phyloP scores from a whole-genome alignment of 2,797 vertebrate species.

The Margarornis squamiger region DNA sequence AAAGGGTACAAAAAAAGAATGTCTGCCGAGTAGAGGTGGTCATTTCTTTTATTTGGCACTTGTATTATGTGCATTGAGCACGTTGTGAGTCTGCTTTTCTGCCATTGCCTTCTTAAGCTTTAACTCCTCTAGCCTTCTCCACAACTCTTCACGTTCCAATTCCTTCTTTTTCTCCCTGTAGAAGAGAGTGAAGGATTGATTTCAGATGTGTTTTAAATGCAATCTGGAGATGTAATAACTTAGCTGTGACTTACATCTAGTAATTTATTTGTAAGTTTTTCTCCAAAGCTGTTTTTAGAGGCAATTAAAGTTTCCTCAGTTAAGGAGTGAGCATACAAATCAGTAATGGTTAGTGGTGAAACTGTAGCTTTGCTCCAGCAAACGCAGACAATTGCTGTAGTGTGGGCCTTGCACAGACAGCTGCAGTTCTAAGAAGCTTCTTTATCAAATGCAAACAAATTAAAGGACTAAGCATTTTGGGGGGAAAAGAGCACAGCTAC shows the following conservation, averaged over 20 bases:
- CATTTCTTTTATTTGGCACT: slow-evolving; percentile 80
- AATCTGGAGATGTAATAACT: not conserved
- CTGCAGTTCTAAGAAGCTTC: not conserved
- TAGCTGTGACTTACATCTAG: not conserved
- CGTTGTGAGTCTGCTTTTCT: slow-evolving; percentile 80
- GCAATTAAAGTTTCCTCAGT: not conserved
- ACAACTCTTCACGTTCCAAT: slow-evolving; percentile 94
- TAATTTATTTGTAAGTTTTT: not conserved
- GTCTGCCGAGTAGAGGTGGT: slow-evolving; percentile 56
- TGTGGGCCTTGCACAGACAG: not conserved
- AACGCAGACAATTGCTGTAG: not conserved
- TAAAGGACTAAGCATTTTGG: not conserved
- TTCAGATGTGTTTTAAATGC: not conserved
- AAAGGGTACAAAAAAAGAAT: slow-evolving; percentile 79
- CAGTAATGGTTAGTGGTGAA: not conserved
- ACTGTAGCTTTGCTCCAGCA: not conserved
- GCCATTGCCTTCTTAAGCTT: slow-evolving; percentile 78
- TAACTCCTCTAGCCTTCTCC: slow-evolving; percentile 92
- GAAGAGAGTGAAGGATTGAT: not conserved
- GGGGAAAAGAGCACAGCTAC: not conserved
- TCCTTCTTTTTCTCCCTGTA: slow-evolving; percentile 96
- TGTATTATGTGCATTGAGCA: slow-evolving; percentile 79
- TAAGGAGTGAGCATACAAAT: not conserved
- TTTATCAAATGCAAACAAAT: not conserved
- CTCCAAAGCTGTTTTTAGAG: not conserved